Base-by-base conservation (phyloP, 2,797 vertebrate genomes). In the Poeciliopsis turneri region DNA sequence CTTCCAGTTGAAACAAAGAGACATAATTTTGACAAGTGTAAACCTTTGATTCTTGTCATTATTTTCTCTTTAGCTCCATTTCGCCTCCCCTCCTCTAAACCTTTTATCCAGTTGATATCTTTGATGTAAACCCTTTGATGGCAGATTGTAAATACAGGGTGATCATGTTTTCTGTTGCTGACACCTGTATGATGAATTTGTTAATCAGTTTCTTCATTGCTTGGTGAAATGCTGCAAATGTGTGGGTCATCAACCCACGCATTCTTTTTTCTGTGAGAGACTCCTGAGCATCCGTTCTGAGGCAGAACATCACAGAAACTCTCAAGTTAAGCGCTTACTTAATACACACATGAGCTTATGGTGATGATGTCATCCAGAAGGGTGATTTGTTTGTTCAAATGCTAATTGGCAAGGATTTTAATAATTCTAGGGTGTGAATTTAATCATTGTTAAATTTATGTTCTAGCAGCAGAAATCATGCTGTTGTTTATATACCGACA, bases 91-190 rank as follows among this genome's bases (percentile, higher is more conserved):
- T 80, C 79, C 45, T 82, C 78, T 16, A 75, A 84, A 85, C 66
- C 85, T 91, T 94, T 93, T 88, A 93, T 93, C 89, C 86, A 61
- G 80, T 85, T 84, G 84, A 64, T 77, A 81, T 84, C 79, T 92
- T 92, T 92, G 79, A 93, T 84, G 82, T 51, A 0, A 28, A 76
- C 72, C 76, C 81, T 91, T 87, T 89, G 90, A 90, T 85, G 82
- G 87, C 3, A 57, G 73, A 80, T 88, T 89, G 87, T 87, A 92
- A 82, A 91, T 91, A 90, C 41, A 45, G 10, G 66, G 5, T 86
- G 76, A 74, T 61, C 68, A 7, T 82, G 75, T 79, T 83, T 86
- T 91, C 79, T 82, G 81, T 69, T 46, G 84, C 87, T 90, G 91
- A 89, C 86, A 87, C 78, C 41, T 30, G 59, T 70, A 79, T 79